phyloP scores from a whole-genome alignment of 1,140 invertebrate species.

The Papilio helenus region DNA sequence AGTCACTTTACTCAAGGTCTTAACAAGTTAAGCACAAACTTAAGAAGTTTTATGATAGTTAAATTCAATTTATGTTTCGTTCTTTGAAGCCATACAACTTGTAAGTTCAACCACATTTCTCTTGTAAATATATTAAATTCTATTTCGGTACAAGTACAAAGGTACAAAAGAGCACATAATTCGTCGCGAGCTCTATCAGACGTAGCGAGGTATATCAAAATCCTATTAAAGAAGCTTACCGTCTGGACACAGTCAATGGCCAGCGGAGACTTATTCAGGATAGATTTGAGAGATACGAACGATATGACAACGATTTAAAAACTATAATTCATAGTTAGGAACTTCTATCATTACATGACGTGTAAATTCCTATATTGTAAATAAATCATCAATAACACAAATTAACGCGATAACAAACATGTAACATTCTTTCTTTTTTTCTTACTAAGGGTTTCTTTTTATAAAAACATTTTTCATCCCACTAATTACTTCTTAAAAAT shows the following conservation, averaged over 20 bases:
- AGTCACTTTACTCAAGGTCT: too few species aligned
- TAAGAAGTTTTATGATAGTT: too few species aligned
- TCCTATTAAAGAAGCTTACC: slow-evolving; percentile 55
- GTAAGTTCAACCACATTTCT: neutral
- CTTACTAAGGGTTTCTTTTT: too few species aligned
- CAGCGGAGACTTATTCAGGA: slow-evolving; percentile 33
- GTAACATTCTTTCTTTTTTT: too few species aligned
- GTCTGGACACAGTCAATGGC: slow-evolving; percentile 41
- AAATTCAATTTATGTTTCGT: too few species aligned
- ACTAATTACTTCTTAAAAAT: too few species aligned
- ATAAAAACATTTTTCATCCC: too few species aligned
- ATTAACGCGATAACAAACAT: neutral
- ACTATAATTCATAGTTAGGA: neutral
- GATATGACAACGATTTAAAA: neutral
- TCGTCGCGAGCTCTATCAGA: slow-evolving; percentile 32
- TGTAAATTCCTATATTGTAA: neutral
- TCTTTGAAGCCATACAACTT: neutral
- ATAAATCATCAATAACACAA: too few species aligned
- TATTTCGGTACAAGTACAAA: neutral
- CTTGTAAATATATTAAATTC: neutral
- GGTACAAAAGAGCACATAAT: slow-evolving; percentile 35
- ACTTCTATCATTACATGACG: neutral
- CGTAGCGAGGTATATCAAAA: slow-evolving; percentile 51
- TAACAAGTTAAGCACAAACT: too few species aligned
- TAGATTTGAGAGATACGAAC: neutral